Evolutionary conservation across 2,797 vertebrate species (phyloP), one percentile per base, ranked within the genome.

Genomic region (Enteromius thamalakanensis): DNA sequence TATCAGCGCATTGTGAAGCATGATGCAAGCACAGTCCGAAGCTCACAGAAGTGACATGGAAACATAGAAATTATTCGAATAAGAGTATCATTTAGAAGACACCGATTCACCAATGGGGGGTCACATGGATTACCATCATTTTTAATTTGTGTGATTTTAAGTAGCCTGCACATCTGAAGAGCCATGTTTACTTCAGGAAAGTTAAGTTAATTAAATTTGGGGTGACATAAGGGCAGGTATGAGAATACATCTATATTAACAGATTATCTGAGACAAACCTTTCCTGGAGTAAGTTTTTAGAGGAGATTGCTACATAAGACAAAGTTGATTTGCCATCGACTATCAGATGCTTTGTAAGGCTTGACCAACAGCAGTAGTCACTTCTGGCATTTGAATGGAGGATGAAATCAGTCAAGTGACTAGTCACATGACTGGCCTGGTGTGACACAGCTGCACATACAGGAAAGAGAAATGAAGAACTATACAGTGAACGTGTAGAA

Each of bases 371-470:
- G 17, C 5, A 8, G 2, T 32, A 53, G n/a, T 76, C 19, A 45
- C 47, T 19, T 23, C 12, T 17, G 14, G 11, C 53, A 21, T 62
- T 60, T 21, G 10, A 80, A 71, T 9, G 2, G n/a, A 45, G n/a
- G 51, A 80, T 14, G 2, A 40, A 67, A 65, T 45, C 17, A 45
- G 37, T 45, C 32, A 67, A 42, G 34, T 10, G 72, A 32, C 4
- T 55, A 76, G 49, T 68, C 72, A 68, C 72, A 76, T 67, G 72
- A 76, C 19, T 26, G 14, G 79, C 55, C 40, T 81, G 17, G 17
- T 47, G 55, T 29, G n/a, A 64, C 77, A 81, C 68, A 82, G 75
- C 76, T 82, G 79, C 79, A 81, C 19, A 78, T 74, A 47, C 68
- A 64, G 82, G 67, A 80, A 78, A 49, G 37, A 79, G 14, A 42